A percentile compares a stretch with the other conserved stretches of the same genome.
Conservation (phyloP, 2,113 vertebrate genomes). For the Oreochromis spilurus region DNA sequence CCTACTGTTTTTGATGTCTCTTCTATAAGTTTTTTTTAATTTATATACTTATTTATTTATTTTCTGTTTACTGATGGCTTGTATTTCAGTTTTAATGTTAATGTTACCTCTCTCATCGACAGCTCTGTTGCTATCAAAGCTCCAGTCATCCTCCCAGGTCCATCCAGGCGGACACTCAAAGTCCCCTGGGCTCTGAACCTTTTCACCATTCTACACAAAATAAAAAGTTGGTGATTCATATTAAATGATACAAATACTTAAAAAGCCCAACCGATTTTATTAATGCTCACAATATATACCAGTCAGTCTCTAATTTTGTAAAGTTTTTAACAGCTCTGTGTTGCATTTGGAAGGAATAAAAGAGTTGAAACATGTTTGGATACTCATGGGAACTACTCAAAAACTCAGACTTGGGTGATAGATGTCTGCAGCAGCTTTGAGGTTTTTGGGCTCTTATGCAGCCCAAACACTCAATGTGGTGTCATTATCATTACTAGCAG, state of each 20-base stretch:
- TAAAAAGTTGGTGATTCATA: background rate
- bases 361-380: background rate
- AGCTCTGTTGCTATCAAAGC: constrained; percentile 86
- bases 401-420: background rate
- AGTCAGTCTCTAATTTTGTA: background rate
- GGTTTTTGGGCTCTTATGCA: background rate
- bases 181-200: constrained; percentile 75
- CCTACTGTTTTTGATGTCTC: background rate
- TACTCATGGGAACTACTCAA: background rate
- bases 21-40: background rate
- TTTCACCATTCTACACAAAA: constrained; percentile 87
- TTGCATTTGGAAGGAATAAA: background rate
- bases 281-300: background rate
- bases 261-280: background rate
- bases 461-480: background rate
- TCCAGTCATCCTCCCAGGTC: constrained; percentile 90
- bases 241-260: background rate
- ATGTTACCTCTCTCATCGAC: constrained; percentile 89
- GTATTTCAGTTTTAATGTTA: background rate
- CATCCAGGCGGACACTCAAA: constrained; percentile 87
- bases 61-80: background rate
- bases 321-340: background rate
- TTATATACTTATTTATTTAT: background rate
- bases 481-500: background rate
- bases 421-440: background rate